Evolutionary conservation across 2,113 vertebrate species (phyloP).

Genomic region (Cygnus buccinator): DNA sequence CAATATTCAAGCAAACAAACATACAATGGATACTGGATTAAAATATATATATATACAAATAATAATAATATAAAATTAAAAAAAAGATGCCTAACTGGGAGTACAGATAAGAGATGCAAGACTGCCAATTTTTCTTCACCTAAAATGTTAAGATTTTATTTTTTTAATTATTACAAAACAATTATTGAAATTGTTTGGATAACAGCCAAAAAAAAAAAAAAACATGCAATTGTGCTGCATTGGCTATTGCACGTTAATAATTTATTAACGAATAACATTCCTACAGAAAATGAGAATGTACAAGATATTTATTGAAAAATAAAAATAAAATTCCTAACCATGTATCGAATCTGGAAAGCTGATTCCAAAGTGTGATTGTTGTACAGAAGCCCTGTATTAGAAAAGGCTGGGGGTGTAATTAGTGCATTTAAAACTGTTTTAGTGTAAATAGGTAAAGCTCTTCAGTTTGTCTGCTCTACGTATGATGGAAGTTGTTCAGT

Average conservation of each 20-base stretch:
- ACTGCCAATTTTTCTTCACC: background rate
- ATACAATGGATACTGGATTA: no score
- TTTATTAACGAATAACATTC: background rate
- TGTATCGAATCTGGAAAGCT: background rate
- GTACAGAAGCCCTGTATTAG: background rate
- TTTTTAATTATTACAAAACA: background rate
- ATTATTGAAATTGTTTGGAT: background rate
- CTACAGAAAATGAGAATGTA: background rate
- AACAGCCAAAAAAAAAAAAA: background rate
- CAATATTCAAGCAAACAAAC: background rate
- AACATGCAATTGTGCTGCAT: background rate
- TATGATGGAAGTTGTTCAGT: background rate
- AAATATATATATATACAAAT: no score
- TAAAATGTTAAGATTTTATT: background rate
- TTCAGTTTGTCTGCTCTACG: background rate
- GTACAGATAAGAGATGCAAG: background rate
- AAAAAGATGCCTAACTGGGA: background rate
- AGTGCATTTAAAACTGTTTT: background rate
- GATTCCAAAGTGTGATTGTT: background rate
- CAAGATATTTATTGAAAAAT: background rate
- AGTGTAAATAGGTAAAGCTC: background rate
- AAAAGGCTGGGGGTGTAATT: background rate
- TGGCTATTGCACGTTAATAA: background rate
- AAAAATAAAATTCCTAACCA: background rate
- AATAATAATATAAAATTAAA: background rate